These are phyloP conservation scores for Macropis europaea DNA, from an alignment of 2,888 invertebrate genomes.

Conservation along the genomic window DNA sequence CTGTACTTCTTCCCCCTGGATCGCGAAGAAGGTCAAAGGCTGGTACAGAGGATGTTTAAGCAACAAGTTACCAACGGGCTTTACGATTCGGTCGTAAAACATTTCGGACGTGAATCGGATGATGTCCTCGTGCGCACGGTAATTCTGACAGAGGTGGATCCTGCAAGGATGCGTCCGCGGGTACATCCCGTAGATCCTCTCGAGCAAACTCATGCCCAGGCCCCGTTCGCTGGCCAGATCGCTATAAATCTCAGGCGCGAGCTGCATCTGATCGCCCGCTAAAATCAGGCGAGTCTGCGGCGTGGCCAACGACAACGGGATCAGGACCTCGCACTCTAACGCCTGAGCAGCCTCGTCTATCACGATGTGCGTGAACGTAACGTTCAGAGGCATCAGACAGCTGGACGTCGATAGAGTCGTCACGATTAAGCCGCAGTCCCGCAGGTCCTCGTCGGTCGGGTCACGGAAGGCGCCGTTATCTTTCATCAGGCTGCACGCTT, in stretches of 20 bases:
- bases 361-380: constrained; percentile 89
- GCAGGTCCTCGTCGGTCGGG: constrained; percentile 87
- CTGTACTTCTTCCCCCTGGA: constrained; percentile 89
- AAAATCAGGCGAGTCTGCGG: constrained; percentile 88
- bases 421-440: constrained; percentile 86
- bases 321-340: constrained; percentile 91
- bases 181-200: constrained; percentile 89
- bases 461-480: constrained; percentile 83
- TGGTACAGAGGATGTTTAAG: constrained; percentile 86
- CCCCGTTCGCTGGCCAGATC: constrained; percentile 86
- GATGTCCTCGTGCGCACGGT: constrained; percentile 90
- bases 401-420: constrained; percentile 90
- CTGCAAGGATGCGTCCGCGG: constrained; percentile 88
- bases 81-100: constrained; percentile 89
- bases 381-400: constrained; percentile 85
- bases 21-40: constrained; percentile 90
- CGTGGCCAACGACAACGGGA: constrained; percentile 88
- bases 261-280: constrained; percentile 93
- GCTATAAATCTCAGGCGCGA: constrained; percentile 91
- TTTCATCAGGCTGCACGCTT: constrained; percentile 87
- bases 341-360: constrained; percentile 94
- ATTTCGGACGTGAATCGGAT: constrained; percentile 90
- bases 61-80: constrained; percentile 86
- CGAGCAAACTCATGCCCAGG: constrained; percentile 87
- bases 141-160: constrained; percentile 90